These are phyloP conservation scores for Hypercompe scribonia DNA, from an alignment of 2,888 invertebrate genomes.

Conservation along the genomic window DNA sequence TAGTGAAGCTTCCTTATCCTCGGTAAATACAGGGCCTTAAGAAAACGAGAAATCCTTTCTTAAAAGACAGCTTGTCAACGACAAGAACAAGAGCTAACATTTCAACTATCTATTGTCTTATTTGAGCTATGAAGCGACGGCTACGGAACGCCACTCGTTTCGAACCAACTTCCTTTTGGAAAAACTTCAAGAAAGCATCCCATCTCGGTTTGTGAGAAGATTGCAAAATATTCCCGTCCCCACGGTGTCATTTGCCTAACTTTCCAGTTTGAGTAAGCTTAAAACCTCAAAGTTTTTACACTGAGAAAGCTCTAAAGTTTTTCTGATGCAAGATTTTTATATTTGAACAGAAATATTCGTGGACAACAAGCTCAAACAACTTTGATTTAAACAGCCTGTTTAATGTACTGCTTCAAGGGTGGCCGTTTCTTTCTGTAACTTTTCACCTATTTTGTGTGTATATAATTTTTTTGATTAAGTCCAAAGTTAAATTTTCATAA, in stretches of 20 bases:
- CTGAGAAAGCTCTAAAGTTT: slow-evolving; percentile 63
- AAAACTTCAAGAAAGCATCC: slow-evolving; percentile 72
- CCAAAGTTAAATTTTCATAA: slow-evolving; percentile 1
- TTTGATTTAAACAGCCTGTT: slow-evolving; percentile 53
- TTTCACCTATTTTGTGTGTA: slow-evolving; percentile 38
- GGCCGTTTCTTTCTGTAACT: slow-evolving; percentile 43
- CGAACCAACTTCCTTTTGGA: slow-evolving; percentile 68
- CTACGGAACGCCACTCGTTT: slow-evolving; percentile 61
- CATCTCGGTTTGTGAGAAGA: slow-evolving; percentile 73
- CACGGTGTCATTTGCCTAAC: slow-evolving; percentile 81
- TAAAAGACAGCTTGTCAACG: slow-evolving; percentile 54
- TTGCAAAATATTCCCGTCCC: slow-evolving; percentile 81
- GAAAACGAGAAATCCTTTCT: slow-evolving; percentile 49
- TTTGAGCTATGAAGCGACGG: slow-evolving; percentile 56
- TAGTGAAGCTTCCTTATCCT: slow-evolving; percentile 20
- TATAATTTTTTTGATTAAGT: slow-evolving; percentile 3
- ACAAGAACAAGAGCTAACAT: slow-evolving; percentile 67
- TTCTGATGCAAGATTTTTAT: slow-evolving; percentile 67
- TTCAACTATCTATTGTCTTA: slow-evolving; percentile 73
- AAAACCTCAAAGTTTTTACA: slow-evolving; percentile 73
- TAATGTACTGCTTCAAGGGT: slow-evolving; percentile 43
- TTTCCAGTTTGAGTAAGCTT: slow-evolving; percentile 81
- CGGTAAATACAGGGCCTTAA: slow-evolving; percentile 38
- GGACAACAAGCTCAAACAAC: slow-evolving; percentile 59
- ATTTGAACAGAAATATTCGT: slow-evolving; percentile 59